phyloP scores from a whole-genome alignment of 2,888 invertebrate species.

The Andrena dorsata region DNA sequence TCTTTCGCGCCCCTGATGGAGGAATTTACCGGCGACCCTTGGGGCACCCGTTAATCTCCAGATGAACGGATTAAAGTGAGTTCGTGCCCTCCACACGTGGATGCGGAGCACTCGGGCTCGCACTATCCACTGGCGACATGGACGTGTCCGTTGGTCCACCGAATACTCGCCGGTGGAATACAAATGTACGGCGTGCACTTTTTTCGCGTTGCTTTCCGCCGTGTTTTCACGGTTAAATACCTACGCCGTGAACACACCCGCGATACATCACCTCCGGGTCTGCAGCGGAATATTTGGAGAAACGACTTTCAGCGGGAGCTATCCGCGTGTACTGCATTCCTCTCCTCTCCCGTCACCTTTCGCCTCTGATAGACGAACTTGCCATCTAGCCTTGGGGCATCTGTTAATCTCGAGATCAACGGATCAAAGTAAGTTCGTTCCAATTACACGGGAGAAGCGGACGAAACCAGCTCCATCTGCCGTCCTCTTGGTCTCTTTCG shows the following conservation, averaged over 20 bases:
- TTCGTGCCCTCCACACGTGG: constrained; percentile 50
- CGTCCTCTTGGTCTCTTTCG: constrained; percentile 25
- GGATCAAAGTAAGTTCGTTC: constrained; percentile 68
- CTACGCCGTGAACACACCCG: not conserved
- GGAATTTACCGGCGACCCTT: constrained; percentile 62
- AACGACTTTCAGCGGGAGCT: constrained; percentile 16
- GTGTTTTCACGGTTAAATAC: not conserved
- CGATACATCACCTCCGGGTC: not conserved
- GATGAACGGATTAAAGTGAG: constrained; percentile 67
- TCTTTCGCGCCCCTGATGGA: constrained; percentile 56
- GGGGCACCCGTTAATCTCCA: constrained; percentile 67
- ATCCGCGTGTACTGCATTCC: constrained; percentile 19
- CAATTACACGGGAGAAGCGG: constrained; percentile 38
- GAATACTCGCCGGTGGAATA: constrained; percentile 13
- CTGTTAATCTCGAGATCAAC: constrained; percentile 68
- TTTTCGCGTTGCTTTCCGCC: not conserved
- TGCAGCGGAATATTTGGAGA: constrained; percentile 17
- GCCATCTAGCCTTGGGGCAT: constrained; percentile 53
- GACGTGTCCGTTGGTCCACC: constrained; percentile 22
- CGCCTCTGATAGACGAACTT: constrained; percentile 48
- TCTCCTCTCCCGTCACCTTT: constrained; percentile 23
- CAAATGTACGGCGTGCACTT: constrained; percentile 26
- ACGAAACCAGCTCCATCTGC: constrained; percentile 56
- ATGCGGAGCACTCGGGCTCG: constrained; percentile 26
- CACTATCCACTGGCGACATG: constrained; percentile 32